Evolutionary conservation across 2,888 invertebrate genomes (phyloP), one percentile per base, ranked within the genome.

Genomic region (Hermodice carunculata): DNA sequence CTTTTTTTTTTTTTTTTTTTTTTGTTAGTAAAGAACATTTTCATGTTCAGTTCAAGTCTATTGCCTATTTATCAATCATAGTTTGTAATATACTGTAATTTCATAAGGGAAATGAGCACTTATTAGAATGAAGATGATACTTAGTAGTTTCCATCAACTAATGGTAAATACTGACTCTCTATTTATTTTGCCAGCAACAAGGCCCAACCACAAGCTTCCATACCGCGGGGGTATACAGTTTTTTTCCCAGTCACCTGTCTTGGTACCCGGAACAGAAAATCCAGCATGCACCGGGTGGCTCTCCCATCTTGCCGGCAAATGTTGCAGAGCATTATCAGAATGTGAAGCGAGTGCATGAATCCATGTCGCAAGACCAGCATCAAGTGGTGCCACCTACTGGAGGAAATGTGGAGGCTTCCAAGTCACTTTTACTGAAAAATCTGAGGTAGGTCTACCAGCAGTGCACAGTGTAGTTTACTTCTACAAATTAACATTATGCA

Each of bases 321-420:
- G 66, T 67, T 49, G 26, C 52, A 8, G 49, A 69, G 48, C 66
- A 66, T 40, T 65, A 54, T 42, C 51, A 63, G 37, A 63, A 66
- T 43, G 69, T 70, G 58, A 67, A 69, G 49, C 43, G 56, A 42
- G 61, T 61, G 52, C 70, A 70, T 34, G 46, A 61, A 29, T 52
- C 52, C 11, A 56, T 70, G 53, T 48, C 49, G 24, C n/a, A n/a
- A 49, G 28, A 11, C 51, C 29, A 11, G 22, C 11, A n/a, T n/a
- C n/a, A n/a, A n/a, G n/a, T n/a, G n/a, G n/a, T n/a, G n/a, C n/a
- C n/a, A n/a, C n/a, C n/a, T n/a, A n/a, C n/a, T n/a, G n/a, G n/a
- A n/a, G n/a, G n/a, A n/a, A n/a, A n/a, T n/a, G n/a, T n/a, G n/a
- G n/a, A n/a, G n/a, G n/a, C n/a, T n/a, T n/a, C n/a, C n/a, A n/a